Conservation (phyloP, 1,140 invertebrate species). For the Kradibia gibbosae region DNA sequence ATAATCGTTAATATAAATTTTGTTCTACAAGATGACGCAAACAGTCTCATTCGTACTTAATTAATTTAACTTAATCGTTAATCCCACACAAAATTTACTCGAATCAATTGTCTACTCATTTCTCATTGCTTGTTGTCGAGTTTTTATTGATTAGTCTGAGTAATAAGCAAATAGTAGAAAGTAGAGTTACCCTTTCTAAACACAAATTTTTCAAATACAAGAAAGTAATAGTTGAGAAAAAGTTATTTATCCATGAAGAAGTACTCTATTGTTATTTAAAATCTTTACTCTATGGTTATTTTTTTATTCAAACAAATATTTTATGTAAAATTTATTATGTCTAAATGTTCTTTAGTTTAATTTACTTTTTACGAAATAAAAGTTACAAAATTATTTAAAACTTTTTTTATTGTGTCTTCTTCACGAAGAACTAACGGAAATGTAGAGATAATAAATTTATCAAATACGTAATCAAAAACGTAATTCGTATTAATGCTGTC, state of each 20-base stretch:
- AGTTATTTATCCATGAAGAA: conserved; percentile 18
- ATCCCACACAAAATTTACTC: conserved; percentile 6
- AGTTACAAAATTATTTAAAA: no score
- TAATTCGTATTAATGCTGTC: neutral
- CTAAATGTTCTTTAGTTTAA: no score
- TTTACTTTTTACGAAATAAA: no score
- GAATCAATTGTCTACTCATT: conserved; percentile 32
- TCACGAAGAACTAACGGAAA: no score
- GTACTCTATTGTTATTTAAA: conserved; percentile 39
- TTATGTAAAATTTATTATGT: no score
- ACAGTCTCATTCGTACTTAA: conserved; percentile 35
- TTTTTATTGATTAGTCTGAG: conserved; percentile 28
- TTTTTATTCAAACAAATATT: no score
- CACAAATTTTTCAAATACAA: neutral
- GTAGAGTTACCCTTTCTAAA: neutral
- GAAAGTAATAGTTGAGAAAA: conserved; percentile 11
- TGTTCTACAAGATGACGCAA: conserved; percentile 27
- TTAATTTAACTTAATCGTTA: conserved; percentile 25
- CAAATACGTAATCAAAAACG: no score
- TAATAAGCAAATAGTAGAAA: neutral
- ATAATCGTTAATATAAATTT: conserved; percentile 47
- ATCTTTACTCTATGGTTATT: no score
- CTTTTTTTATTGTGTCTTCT: no score
- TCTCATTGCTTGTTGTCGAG: conserved; percentile 10
- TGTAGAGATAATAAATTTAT: no score